Conservation (phyloP, 2,888 invertebrate genomes). For the Gastracanthus pulcherrimus region DNA sequence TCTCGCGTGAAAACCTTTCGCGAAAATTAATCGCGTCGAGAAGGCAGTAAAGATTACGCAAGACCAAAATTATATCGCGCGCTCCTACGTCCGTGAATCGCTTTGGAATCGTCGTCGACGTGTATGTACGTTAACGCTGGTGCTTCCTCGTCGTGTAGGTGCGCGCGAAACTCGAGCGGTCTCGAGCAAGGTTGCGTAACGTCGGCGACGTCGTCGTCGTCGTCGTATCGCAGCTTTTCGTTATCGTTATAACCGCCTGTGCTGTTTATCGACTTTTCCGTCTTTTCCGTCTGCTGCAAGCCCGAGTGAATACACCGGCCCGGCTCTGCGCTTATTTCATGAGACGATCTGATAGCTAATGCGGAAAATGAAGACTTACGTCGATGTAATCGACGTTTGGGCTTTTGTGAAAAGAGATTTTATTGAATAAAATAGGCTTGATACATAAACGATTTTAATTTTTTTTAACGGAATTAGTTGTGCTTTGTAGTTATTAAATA, state of each 20-base stretch:
- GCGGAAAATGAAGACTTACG: background rate
- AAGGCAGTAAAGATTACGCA: constrained; percentile 40
- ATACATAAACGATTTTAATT: no score
- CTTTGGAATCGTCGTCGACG: background rate
- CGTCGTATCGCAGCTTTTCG: background rate
- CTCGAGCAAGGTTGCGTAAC: constrained; percentile 42
- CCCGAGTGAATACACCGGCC: background rate
- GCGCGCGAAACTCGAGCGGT: constrained; percentile 30
- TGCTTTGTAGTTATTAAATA: no score
- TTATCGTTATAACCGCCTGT: constrained; percentile 22
- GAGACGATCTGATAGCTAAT: no score
- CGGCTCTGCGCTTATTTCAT: no score
- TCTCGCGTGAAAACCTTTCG: background rate
- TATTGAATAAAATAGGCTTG: no score
- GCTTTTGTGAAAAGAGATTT: no score
- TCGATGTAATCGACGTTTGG: no score
- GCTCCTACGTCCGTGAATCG: background rate
- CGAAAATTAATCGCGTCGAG: constrained; percentile 32
- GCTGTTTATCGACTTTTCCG: constrained; percentile 35
- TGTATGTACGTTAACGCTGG: background rate
- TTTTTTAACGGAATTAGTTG: no score
- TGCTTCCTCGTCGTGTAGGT: constrained; percentile 10
- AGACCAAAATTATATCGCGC: background rate
- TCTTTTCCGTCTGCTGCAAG: constrained; percentile 1
- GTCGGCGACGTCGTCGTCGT: background rate